Base-by-base conservation (phyloP, 2,797 vertebrate species). In the Artibeus jamaicensis region DNA sequence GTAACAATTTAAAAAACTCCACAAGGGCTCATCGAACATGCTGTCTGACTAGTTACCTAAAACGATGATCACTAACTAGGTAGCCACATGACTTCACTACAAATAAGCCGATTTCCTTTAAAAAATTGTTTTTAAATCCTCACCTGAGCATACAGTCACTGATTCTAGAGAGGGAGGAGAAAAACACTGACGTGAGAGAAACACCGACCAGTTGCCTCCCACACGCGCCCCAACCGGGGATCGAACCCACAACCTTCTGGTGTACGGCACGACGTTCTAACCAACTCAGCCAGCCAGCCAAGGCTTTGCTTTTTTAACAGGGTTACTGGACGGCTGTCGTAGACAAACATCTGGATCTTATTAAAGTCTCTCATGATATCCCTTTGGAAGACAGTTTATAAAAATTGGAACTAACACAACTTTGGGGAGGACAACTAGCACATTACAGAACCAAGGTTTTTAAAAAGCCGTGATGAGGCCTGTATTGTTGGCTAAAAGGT, bases 401-500 rank as follows among this genome's bases (percentile, higher is more conserved):
- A 81, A 65, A 82, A 86, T 0, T 93, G 22, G 53, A 92, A 79
- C 7, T 90, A 65, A 84, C 44, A 81, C 21, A 78, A 73, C 50
- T 24, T 5, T 39, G 32, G 6, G 57, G 82, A 55, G 22, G 86
- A 57, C 65, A 93, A 71, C 22, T 34, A 76, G 50, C 34, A 82
- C 12, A 77, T 24, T 89, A 68, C 1, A 74, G 26, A 86, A 86
- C 39, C 65, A 73, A 57, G 84, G 70, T 46, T 88, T 84, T 76
- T 68, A 21, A 70, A 87, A 89, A 85, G 65, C 39, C 67, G 79
- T 96, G 88, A 74, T 59, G 5, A 94, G 62, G n/a, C 24, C 88
- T n/a, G 55, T 57, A 48, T 29, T 48, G 50, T 77, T 91, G 67
- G 81, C 59, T 86, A 37, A 76, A 86, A 81, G 71, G 34, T 42